A percentile compares a stretch with the other conserved stretches of the same genome.
Conservation (phyloP, 2,888 invertebrate species). For the Crocallis elinguaria region DNA sequence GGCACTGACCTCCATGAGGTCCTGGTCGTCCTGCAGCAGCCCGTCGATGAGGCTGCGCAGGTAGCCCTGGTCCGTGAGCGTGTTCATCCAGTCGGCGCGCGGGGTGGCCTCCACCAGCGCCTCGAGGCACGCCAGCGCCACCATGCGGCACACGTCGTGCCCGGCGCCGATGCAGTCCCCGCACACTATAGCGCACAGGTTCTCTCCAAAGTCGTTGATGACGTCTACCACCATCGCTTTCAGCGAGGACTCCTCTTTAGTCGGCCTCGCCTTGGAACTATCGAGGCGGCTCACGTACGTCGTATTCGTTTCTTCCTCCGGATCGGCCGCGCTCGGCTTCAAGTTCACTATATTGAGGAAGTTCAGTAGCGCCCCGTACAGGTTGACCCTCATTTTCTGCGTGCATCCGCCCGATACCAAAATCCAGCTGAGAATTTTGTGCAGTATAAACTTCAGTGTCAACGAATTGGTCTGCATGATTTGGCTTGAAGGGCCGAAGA, state of each 20-base stretch:
- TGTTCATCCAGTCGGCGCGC: constrained; percentile 83
- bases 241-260: constrained; percentile 65
- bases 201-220: constrained; percentile 91
- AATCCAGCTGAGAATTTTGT: constrained; percentile 93
- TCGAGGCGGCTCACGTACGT: constrained; percentile 88
- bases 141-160: constrained; percentile 95
- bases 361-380: constrained; percentile 93
- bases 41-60: constrained; percentile 93
- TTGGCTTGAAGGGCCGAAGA: constrained; percentile 75
- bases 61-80: constrained; percentile 86
- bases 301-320: constrained; percentile 66
- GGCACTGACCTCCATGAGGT: constrained; percentile 81
- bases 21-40: constrained; percentile 89
- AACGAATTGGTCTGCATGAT: constrained; percentile 86
- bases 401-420: constrained; percentile 91
- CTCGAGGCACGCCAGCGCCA: constrained; percentile 93
- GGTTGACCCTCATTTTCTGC: constrained; percentile 93
- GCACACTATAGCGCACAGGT: constrained; percentile 91
- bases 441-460: constrained; percentile 88
- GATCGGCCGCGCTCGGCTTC: constrained; percentile 70
- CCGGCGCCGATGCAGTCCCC: constrained; percentile 93
- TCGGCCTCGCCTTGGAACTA: constrained; percentile 72
- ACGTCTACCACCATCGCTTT: constrained; percentile 75
- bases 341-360: constrained; percentile 90
- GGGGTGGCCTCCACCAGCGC: constrained; percentile 91